Conservation (phyloP, 2,888 invertebrate genomes). For the Diabrotica balteata region DNA sequence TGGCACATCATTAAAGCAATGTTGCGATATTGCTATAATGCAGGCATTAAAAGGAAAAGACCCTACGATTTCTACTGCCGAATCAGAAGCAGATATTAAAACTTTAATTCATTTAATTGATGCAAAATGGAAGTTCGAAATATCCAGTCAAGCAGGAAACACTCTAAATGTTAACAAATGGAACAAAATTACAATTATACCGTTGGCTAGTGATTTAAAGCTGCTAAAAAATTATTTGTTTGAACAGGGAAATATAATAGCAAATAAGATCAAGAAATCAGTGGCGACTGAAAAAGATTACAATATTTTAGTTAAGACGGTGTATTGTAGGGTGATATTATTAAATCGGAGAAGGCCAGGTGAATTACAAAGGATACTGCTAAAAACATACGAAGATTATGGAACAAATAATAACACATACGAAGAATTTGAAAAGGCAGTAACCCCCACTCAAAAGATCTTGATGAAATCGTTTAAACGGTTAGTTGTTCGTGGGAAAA, state of each 20-base stretch:
- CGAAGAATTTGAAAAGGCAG: background rate
- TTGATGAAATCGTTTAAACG: background rate
- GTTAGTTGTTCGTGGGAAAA: background rate
- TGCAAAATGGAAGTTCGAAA: conserved; percentile 36
- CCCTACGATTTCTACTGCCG: too few relatives aligned
- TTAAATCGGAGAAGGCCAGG: conserved; percentile 21
- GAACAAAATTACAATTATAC: background rate
- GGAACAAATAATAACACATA: background rate
- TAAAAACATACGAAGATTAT: background rate
- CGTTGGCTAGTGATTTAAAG: background rate
- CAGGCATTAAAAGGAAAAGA: background rate
- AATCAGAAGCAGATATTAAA: conserved; percentile 36
- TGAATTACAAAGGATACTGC: background rate
- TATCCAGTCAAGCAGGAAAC: conserved; percentile 16
- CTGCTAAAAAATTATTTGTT: background rate
- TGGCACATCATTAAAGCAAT: conserved; percentile 20
- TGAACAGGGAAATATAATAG: background rate
- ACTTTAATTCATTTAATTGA: conserved; percentile 33
- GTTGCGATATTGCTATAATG: conserved; percentile 26
- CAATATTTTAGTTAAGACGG: background rate
- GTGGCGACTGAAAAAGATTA: background rate
- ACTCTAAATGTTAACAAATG: background rate
- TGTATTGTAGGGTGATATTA: conserved; percentile 1
- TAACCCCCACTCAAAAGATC: background rate
- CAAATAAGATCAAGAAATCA: background rate